phyloP scores from a whole-genome alignment of 1,140 invertebrate genomes.

The Hyphantria cunea region DNA sequence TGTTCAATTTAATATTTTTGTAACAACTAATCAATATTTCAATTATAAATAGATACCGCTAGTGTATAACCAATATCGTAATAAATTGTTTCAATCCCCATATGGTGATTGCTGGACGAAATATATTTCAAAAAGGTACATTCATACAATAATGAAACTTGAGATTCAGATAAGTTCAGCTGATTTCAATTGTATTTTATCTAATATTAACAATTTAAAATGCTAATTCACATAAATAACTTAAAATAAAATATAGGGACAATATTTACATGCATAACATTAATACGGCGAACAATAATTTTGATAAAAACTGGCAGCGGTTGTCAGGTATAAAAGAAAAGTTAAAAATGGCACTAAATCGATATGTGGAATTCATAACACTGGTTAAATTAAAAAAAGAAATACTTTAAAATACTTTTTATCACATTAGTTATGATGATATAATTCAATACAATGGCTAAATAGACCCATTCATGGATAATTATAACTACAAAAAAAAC shows the following conservation, averaged over 20 bases:
- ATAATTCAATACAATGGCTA: constrained; percentile 61
- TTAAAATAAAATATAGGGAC: constrained; percentile 65
- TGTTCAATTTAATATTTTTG: constrained; percentile 78
- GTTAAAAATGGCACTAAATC: constrained; percentile 55
- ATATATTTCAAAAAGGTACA: constrained; percentile 68
- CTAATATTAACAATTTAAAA: constrained; percentile 74
- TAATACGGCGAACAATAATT: constrained; percentile 46
- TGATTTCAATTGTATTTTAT: constrained; percentile 71
- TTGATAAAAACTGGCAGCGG: constrained; percentile 49
- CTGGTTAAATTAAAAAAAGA: constrained; percentile 42
- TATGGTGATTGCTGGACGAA: constrained; percentile 69
- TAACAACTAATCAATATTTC: constrained; percentile 81
- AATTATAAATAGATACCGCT: constrained; percentile 77
- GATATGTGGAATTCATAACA: constrained; percentile 43
- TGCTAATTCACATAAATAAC: constrained; percentile 78
- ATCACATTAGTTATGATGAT: constrained; percentile 65
- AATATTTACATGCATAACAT: constrained; percentile 70
- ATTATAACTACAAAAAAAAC: constrained; percentile 52
- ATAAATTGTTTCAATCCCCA: constrained; percentile 61
- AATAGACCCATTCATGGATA: constrained; percentile 58
- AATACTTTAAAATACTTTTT: constrained; percentile 64
- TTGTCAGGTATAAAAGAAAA: constrained; percentile 66
- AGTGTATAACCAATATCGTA: constrained; percentile 70
- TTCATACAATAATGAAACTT: constrained; percentile 67
- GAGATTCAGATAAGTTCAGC: constrained; percentile 77